phyloP scores from a whole-genome alignment of 2,888 invertebrate species.

The Rhamnusium bicolor region DNA sequence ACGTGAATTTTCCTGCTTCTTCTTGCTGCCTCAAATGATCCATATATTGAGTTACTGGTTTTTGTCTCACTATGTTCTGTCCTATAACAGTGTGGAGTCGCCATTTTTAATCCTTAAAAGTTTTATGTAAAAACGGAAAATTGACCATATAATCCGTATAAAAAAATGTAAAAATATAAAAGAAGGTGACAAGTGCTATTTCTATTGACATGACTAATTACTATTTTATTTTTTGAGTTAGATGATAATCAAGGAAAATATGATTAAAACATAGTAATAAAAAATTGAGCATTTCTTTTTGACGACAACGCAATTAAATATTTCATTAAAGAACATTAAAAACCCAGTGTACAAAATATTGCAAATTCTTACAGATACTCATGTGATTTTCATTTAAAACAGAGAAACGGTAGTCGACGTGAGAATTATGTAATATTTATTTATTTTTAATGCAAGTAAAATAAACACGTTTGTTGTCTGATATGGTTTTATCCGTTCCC shows the following conservation, averaged over 20 bases:
- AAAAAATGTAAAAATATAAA: conserved; percentile 67
- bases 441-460: too few species aligned
- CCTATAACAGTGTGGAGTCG: conserved; percentile 68
- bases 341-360: too few species aligned
- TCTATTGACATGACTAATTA: conserved; percentile 57
- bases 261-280: too few species aligned
- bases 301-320: too few species aligned
- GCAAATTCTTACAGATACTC: too few species aligned
- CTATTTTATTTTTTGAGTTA: neutral
- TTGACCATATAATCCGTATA: conserved; percentile 67
- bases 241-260: neutral
- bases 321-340: too few species aligned
- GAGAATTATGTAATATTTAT: too few species aligned
- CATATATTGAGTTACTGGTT: conserved; percentile 67
- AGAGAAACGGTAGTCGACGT: too few species aligned
- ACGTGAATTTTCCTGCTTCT: conserved; percentile 65
- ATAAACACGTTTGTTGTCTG: too few species aligned
- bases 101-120: conserved; percentile 46
- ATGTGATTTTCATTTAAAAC: too few species aligned
- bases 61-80: conserved; percentile 69
- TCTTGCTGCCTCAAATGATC: conserved; percentile 63
- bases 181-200: conserved; percentile 62
- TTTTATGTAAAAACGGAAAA: conserved; percentile 65
- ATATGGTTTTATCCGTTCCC: too few species aligned
- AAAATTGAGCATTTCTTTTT: too few species aligned